These are phyloP conservation scores for Chlorodrepanis virens DNA, from an alignment of 2,113 vertebrate genomes.

Conservation along the genomic window DNA sequence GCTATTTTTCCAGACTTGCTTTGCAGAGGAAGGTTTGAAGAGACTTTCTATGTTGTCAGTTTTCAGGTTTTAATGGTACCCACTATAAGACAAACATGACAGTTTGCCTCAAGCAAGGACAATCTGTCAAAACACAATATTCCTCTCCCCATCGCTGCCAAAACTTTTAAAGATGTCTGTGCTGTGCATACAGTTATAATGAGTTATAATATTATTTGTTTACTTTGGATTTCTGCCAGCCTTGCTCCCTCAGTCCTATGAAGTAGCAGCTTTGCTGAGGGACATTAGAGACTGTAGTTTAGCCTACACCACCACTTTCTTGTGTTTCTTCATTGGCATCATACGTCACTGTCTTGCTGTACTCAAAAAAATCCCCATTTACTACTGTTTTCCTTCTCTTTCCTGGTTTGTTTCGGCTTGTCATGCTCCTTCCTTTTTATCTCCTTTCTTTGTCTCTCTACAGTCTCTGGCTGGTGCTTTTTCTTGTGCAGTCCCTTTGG, in stretches of 20 bases:
- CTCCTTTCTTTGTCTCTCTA: neutral
- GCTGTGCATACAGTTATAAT: neutral
- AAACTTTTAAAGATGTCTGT: neutral
- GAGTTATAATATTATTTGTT: neutral
- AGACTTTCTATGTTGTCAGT: neutral
- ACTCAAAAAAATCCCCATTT: neutral
- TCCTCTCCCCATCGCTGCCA: rapidly evolving
- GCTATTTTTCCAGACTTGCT: neutral
- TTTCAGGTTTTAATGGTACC: neutral
- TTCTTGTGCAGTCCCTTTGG: neutral
- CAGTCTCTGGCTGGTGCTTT: neutral
- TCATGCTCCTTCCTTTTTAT: neutral
- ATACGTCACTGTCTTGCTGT: neutral
- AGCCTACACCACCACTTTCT: neutral
- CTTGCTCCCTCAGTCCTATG: neutral
- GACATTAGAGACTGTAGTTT: neutral
- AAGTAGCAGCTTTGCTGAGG: neutral
- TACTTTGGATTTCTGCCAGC: neutral
- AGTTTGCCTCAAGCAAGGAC: neutral
- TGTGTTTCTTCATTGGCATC: neutral
- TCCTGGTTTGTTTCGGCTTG: neutral
- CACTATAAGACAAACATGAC: neutral
- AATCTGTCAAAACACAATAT: neutral
- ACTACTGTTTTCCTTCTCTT: neutral
- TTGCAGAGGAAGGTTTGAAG: neutral